These are phyloP conservation scores for Thalpophila matura DNA, from an alignment of 2,888 invertebrate genomes.

Conservation along the genomic window DNA sequence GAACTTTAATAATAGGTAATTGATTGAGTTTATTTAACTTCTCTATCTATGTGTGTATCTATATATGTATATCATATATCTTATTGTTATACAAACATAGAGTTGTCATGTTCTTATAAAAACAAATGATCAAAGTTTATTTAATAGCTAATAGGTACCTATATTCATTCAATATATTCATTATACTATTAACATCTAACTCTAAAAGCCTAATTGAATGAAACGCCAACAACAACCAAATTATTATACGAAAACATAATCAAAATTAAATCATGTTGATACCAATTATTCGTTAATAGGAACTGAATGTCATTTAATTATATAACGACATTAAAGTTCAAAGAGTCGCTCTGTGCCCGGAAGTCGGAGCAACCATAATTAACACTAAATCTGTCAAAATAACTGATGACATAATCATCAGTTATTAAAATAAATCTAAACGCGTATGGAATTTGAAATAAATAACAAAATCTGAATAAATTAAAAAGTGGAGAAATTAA, in stretches of 20 bases:
- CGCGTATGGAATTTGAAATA: slow-evolving; percentile 44
- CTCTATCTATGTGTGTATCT: too few relatives aligned
- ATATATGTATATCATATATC: background rate
- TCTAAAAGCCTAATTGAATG: slow-evolving; percentile 10
- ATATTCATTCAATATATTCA: slow-evolving; percentile 10
- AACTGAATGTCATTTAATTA: slow-evolving; percentile 56
- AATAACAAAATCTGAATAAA: slow-evolving; percentile 51
- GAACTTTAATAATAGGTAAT: too few relatives aligned
- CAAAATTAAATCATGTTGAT: slow-evolving; percentile 51
- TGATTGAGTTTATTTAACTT: too few relatives aligned
- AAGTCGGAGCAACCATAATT: slow-evolving; percentile 56
- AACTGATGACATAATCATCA: slow-evolving; percentile 53
- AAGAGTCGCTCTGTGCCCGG: slow-evolving; percentile 50
- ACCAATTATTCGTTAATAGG: slow-evolving; percentile 57
- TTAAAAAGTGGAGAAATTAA: slow-evolving; percentile 41
- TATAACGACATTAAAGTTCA: slow-evolving; percentile 52
- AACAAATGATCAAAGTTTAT: too few relatives aligned
- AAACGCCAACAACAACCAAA: slow-evolving; percentile 7
- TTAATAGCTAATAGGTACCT: too few relatives aligned
- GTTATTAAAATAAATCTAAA: slow-evolving; percentile 54
- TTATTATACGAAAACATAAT: slow-evolving; percentile 34
- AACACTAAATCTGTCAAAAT: slow-evolving; percentile 65
- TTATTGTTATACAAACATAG: background rate
- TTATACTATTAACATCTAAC: slow-evolving; percentile 18
- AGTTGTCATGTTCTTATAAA: too few relatives aligned